Evolutionary conservation across 2,888 invertebrate genomes (phyloP).

Genomic region (Leptura quadrifasciata): DNA sequence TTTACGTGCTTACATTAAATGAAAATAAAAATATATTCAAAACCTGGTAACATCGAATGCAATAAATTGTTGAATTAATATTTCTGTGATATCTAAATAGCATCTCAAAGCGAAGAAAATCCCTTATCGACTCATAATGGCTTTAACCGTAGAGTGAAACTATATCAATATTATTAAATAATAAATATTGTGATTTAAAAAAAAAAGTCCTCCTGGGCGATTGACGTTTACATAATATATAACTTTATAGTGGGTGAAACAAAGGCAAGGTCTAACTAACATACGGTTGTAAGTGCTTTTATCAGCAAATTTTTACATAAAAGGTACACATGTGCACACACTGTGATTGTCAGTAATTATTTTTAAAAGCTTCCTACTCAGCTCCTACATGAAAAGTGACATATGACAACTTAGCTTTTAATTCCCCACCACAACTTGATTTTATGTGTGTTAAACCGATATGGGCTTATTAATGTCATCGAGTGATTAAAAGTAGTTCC

Average conservation of each 20-base stretch:
- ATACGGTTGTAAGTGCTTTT: neutral
- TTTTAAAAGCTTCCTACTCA: neutral
- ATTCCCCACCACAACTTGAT: neutral
- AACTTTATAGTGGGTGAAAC: neutral
- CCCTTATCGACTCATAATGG: no score
- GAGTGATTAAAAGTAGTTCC: neutral
- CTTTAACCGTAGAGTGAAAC: no score
- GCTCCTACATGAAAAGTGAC: constrained; percentile 7
- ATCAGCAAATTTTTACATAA: neutral
- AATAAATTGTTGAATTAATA: no score
- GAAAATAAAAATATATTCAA: neutral
- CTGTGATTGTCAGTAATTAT: neutral
- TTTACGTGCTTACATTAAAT: neutral
- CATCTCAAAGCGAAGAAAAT: no score
- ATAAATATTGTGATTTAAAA: no score
- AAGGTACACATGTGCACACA: neutral
- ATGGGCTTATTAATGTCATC: neutral
- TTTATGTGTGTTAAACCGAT: neutral
- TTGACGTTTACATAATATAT: no score
- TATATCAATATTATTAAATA: no score
- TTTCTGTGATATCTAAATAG: no score
- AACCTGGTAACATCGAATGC: no score
- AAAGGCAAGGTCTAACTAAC: neutral
- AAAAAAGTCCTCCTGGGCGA: no score
- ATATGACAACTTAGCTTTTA: neutral